A percentile compares a stretch with the other conserved stretches of the same genome.
Conservation (phyloP, 2,113 vertebrate species). For the Macquaria australasica region DNA sequence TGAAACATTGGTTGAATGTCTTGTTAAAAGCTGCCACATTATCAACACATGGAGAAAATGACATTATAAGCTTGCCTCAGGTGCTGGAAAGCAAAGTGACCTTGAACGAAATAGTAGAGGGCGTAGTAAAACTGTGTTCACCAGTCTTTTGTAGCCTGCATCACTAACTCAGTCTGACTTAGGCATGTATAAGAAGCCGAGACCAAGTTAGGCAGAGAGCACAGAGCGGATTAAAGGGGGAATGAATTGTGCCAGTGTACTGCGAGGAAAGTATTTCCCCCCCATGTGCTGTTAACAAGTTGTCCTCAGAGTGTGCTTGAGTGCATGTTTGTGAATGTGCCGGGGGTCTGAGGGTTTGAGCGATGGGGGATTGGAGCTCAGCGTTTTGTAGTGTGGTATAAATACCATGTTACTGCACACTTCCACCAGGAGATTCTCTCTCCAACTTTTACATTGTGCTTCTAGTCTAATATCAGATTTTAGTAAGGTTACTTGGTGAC, state of each 20-base stretch:
- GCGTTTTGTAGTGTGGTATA: constrained; percentile 49
- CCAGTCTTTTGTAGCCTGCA: constrained; percentile 30
- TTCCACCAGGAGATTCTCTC: constrained; percentile 10
- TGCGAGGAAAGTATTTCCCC: constrained; percentile 71
- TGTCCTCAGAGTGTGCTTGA: constrained; percentile 63
- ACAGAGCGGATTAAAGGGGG: constrained; percentile 81
- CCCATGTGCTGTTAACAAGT: constrained; percentile 75
- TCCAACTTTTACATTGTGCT: background rate
- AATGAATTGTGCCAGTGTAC: constrained; percentile 85
- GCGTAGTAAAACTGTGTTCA: constrained; percentile 18
- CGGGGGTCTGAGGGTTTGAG: constrained; percentile 39
- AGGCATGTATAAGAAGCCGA: constrained; percentile 61
- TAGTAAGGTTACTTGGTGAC: background rate
- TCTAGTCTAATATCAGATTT: background rate
- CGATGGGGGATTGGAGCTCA: constrained; percentile 48
- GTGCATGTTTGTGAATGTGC: constrained; percentile 66
- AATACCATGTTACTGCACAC: constrained; percentile 34
- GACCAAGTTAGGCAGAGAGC: constrained; percentile 76
- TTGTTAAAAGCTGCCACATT: background rate
- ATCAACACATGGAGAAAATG: background rate
- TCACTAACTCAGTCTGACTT: constrained; percentile 61
- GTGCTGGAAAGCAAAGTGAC: constrained; percentile 4
- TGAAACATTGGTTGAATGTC: background rate
- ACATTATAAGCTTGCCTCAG: background rate
- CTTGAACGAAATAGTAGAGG: background rate